These are phyloP conservation scores for Panonychus citri DNA, from an alignment of 1,140 invertebrate genomes.

Conservation along the genomic window DNA sequence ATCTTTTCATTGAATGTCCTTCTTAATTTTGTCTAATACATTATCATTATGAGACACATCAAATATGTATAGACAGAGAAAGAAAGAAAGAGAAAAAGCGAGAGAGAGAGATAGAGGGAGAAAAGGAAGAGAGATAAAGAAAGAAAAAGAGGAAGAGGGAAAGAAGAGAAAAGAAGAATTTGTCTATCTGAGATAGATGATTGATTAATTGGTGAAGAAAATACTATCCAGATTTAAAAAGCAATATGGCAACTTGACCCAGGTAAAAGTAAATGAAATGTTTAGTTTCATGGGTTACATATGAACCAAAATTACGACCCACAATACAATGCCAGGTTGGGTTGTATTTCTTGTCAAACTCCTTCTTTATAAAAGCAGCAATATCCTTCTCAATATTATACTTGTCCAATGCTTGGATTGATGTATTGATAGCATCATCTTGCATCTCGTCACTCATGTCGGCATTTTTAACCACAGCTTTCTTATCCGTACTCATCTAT, in stretches of 20 bases:
- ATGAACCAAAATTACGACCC: constrained; percentile 76
- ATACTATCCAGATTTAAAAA: constrained; percentile 88
- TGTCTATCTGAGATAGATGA: too few relatives aligned
- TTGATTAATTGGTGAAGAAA: too few relatives aligned
- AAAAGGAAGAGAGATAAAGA: background rate
- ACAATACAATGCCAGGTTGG: constrained; percentile 80
- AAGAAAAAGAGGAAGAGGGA: background rate
- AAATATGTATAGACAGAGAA: background rate
- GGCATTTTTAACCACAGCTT: constrained; percentile 99
- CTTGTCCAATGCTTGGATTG: constrained; percentile 92
- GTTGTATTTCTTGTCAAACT: constrained; percentile 95
- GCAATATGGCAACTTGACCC: constrained; percentile 82
- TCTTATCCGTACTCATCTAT: constrained; percentile 26
- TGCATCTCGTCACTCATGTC: constrained; percentile 99
- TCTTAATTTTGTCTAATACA: too few relatives aligned
- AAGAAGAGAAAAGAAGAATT: background rate
- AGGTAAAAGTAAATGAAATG: constrained; percentile 95
- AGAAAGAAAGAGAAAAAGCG: background rate
- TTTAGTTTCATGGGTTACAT: constrained; percentile 87
- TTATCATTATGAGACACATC: too few relatives aligned
- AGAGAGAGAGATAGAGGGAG: background rate
- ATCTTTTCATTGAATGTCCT: too few relatives aligned
- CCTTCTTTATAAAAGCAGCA: constrained; percentile 89
- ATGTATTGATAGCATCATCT: constrained; percentile 96
- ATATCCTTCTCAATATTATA: constrained; percentile 99